Percentiles rank a stretch among this genome's conserved stretches.
These are phyloP conservation scores for Drosophila crucigera DNA, from an alignment of 2,888 invertebrate genomes.

Conservation along the genomic window DNA sequence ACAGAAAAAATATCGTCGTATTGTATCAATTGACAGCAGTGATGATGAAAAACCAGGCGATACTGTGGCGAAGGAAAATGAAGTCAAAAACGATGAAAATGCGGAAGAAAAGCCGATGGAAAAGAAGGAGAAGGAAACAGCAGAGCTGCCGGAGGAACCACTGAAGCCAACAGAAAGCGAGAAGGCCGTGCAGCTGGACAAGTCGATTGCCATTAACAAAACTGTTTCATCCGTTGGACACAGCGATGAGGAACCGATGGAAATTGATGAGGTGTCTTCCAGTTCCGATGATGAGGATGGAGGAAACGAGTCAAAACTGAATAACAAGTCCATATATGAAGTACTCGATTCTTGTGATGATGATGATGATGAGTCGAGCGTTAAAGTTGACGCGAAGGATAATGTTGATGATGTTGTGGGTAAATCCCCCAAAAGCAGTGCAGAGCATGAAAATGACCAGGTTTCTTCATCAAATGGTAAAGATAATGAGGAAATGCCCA, in stretches of 20 bases:
- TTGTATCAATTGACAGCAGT: constrained; percentile 39
- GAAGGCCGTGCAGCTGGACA: constrained; percentile 20
- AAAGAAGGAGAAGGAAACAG: not conserved
- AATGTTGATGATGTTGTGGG: not conserved
- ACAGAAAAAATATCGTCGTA: constrained; percentile 50
- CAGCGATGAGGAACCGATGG: not conserved
- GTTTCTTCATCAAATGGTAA: not conserved
- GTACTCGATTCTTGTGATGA: constrained; percentile 27
- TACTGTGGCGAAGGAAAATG: not conserved
- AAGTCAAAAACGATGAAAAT: not conserved
- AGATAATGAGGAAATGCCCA: not conserved
- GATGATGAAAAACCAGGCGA: constrained; percentile 12
- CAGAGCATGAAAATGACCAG: not conserved
- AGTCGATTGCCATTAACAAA: constrained; percentile 58
- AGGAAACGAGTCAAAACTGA: not conserved
- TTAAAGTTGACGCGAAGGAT: not conserved
- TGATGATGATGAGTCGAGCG: constrained; percentile 1
- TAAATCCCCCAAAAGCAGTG: not conserved
- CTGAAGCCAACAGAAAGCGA: not conserved
- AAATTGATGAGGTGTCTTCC: not conserved
- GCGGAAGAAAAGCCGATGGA: not conserved
- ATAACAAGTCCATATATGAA: constrained; percentile 29
- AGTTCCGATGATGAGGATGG: constrained; percentile 31
- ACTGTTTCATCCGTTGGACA: constrained; percentile 31
- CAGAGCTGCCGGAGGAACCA: not conserved